Conservation (phyloP, 2,113 vertebrate species). For the Epinephelus lanceolatus region DNA sequence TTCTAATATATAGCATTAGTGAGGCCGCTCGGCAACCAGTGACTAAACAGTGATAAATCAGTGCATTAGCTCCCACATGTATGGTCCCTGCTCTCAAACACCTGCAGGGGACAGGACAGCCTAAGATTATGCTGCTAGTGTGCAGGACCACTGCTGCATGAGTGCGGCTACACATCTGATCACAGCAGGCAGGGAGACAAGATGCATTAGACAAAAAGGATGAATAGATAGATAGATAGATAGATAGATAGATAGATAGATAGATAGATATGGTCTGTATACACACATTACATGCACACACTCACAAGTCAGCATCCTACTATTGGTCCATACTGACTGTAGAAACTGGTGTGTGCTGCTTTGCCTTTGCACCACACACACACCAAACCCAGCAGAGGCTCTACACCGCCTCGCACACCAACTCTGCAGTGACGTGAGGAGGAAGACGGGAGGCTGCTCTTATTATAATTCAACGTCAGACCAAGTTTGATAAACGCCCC, state of each 20-base stretch:
- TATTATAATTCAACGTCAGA: slow-evolving; percentile 89
- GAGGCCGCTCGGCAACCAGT: slow-evolving; percentile 40
- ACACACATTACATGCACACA: background rate
- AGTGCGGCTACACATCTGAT: slow-evolving; percentile 29
- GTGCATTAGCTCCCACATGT: slow-evolving; percentile 29
- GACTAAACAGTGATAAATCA: slow-evolving; percentile 64
- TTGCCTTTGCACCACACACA: slow-evolving; percentile 61
- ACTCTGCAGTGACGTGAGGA: slow-evolving; percentile 82
- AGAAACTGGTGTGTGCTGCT: slow-evolving; percentile 1
- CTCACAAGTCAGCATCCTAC: slow-evolving; percentile 24
- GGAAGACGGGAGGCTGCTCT: slow-evolving; percentile 79
- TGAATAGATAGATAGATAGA: background rate
- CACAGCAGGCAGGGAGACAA: slow-evolving; percentile 2
- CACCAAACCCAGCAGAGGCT: slow-evolving; percentile 54
- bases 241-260: slow-evolving; percentile 18
- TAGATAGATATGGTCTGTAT: slow-evolving; percentile 2
- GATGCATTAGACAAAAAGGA: background rate
- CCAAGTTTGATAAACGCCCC: slow-evolving; percentile 93
- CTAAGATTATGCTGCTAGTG: slow-evolving; percentile 47
- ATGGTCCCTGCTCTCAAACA: slow-evolving; percentile 54
- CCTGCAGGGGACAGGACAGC: slow-evolving; percentile 73
- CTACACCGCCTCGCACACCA: slow-evolving; percentile 65
- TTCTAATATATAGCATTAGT: slow-evolving; percentile 36
- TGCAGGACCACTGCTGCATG: slow-evolving; percentile 37
- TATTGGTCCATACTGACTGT: slow-evolving; percentile 19